Conservation (phyloP, 2,888 invertebrate genomes). For the Linyphia triangularis region DNA sequence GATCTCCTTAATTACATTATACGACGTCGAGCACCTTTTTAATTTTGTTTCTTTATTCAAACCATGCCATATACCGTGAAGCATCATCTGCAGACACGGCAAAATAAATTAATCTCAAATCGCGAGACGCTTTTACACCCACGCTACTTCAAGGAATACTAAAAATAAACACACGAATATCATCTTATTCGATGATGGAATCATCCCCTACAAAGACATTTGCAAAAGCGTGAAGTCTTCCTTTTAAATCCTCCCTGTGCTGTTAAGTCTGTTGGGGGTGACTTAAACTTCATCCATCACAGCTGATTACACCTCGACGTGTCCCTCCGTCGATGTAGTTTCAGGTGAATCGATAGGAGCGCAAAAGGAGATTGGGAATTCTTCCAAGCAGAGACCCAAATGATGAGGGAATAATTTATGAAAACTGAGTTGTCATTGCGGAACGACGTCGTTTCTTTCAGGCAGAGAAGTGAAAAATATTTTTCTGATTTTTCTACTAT, state of each 20-base stretch:
- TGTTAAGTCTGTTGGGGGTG: not conserved
- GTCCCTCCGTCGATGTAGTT: not conserved
- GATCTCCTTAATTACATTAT: no score
- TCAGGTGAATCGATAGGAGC: slow-evolving; percentile 10
- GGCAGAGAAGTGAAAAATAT: not conserved
- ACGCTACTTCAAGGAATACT: no score
- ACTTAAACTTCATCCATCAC: not conserved
- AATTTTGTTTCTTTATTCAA: no score
- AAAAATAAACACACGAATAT: no score
- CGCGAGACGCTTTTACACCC: no score
- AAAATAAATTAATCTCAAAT: no score
- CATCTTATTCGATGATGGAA: no score
- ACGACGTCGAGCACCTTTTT: no score
- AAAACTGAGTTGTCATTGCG: not conserved
- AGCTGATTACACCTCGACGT: not conserved
- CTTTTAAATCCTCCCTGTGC: not conserved
- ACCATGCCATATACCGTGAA: no score
- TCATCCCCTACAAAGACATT: not conserved
- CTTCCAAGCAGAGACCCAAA: not conserved
- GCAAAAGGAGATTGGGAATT: slow-evolving; percentile 9
- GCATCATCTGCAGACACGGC: no score
- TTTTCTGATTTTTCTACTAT: slow-evolving; percentile 1
- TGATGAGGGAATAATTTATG: not conserved
- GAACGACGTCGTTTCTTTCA: slow-evolving; percentile 17
- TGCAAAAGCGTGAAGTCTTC: not conserved